Evolutionary conservation across 2,797 vertebrate species (phyloP), one percentile per base, ranked within the genome.

Genomic region (Tenualosa ilisha): DNA sequence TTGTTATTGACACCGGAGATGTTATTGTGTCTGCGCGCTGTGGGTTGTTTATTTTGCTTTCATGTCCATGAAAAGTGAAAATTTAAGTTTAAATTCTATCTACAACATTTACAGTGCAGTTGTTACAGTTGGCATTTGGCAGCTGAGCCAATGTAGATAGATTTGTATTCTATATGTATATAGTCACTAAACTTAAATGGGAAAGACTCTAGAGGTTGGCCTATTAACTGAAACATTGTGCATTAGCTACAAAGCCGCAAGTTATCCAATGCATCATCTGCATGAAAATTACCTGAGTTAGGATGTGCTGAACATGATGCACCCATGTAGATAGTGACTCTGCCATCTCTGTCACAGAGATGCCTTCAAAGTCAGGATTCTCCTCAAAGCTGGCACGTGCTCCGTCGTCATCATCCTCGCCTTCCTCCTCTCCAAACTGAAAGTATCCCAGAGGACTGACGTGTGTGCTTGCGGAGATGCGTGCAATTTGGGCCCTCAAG

Each of bases 401-500:
- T 0, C 85, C 87, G 0, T 92, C 94, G 0, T 97, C 97, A 31
- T 98, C 97, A 7, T 98, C 97, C 0, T 97, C 96, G 7, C 90
- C 96, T 46, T 99, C 98, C 82, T 98, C 97, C 81, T 98, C 97
- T 83, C 85, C 89, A 82, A 96, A 95, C 87, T 96, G 96, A 86
- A 96, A 99, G 91, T 96, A 98, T 9, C 97, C 97, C 84, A 95
- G 89, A 13, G 98, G 98, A 89, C 98, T 98, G 85, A 99, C 91
- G 0, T 98, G 98, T 0, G 98, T 97, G 17, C 95, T 96, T 0
- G 97, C 98, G 53, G 98, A 98, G 93, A 99, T 99, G 0, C 98
- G 96, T 81, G 98, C 97, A 12, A 99, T 97, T 91, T 99, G 98
- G 4, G 97, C 96, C 1, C 98, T 94, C 85, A 99, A 92, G 85